Percentiles rank a stretch among this genome's conserved stretches.
Conservation (phyloP, 2,797 vertebrate species). For the Onychomys torridus region DNA sequence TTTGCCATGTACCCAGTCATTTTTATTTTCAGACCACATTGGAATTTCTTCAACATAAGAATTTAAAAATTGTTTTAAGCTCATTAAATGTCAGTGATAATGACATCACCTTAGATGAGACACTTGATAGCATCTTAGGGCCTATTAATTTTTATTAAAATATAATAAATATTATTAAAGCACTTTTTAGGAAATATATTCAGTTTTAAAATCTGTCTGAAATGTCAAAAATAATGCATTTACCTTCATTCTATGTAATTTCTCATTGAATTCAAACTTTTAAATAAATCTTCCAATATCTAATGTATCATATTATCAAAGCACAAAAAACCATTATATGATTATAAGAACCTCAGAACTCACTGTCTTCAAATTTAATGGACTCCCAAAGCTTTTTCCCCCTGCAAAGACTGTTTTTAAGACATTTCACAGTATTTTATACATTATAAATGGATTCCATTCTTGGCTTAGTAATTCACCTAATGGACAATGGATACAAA, state of each 20-base stretch:
- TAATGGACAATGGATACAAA: slow-evolving; percentile 91
- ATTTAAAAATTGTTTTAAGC: slow-evolving; percentile 57
- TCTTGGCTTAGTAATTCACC: slow-evolving; percentile 90
- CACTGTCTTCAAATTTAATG: slow-evolving; percentile 89
- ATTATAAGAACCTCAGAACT: slow-evolving; percentile 88
- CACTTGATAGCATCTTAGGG: slow-evolving; percentile 62
- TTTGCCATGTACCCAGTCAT: neutral
- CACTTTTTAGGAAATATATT: slow-evolving; percentile 73
- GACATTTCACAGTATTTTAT: slow-evolving; percentile 90
- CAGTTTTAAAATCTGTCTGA: slow-evolving; percentile 84
- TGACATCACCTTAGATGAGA: slow-evolving; percentile 50
- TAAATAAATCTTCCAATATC: slow-evolving; percentile 87
- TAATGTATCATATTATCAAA: slow-evolving; percentile 87
- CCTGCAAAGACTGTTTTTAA: slow-evolving; percentile 87
- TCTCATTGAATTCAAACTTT: slow-evolving; percentile 89
- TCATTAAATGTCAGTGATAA: slow-evolving; percentile 58
- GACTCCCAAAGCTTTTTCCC: slow-evolving; percentile 85
- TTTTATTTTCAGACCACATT: slow-evolving; percentile 50
- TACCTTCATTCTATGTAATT: slow-evolving; percentile 84
- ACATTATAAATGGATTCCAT: slow-evolving; percentile 90
- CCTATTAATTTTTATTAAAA: slow-evolving; percentile 85
- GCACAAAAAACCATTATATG: slow-evolving; percentile 85
- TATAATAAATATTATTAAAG: slow-evolving; percentile 80
- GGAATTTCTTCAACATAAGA: slow-evolving; percentile 39
- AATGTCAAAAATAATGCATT: slow-evolving; percentile 86